phyloP scores from a whole-genome alignment of 2,113 vertebrate genomes.

The Lasiurus borealis region DNA sequence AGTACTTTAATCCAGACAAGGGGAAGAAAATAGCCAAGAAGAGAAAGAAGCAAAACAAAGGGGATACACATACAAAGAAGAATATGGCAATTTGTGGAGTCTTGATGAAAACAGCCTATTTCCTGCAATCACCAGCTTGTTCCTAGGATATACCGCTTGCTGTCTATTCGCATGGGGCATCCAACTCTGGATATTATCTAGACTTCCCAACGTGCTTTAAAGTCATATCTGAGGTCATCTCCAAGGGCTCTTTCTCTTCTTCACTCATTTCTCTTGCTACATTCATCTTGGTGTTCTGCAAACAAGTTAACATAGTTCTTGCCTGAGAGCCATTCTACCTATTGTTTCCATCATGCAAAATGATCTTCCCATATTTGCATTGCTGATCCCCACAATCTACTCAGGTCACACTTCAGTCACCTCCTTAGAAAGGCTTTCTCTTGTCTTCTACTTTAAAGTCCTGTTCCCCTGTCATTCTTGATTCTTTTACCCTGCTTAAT shows the following conservation, averaged over 20 bases:
- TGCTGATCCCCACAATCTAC: neutral
- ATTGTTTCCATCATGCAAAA: conserved; percentile 36
- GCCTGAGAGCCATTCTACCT: neutral
- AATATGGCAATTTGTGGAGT: neutral
- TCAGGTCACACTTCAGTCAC: neutral
- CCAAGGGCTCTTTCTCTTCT: conserved; percentile 15
- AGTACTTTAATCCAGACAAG: neutral
- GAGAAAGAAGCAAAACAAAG: conserved; percentile 40
- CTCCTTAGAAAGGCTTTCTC: conserved; percentile 12
- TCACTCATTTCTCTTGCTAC: conserved; percentile 2
- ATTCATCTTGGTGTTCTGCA: neutral
- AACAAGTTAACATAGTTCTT: conserved; percentile 58
- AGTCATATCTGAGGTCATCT: conserved; percentile 2
- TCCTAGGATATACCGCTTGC: neutral
- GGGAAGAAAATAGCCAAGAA: conserved; percentile 25
- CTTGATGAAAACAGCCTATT: neutral
- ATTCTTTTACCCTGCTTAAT: conserved; percentile 35
- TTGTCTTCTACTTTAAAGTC: neutral
- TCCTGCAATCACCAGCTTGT: neutral
- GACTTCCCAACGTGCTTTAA: neutral
- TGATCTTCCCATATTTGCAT: neutral
- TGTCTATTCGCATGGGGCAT: neutral
- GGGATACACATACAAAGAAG: neutral
- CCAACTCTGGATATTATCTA: neutral
- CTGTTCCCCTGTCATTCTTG: neutral